These are phyloP conservation scores for Pristis pectinata DNA, from an alignment of 2,797 vertebrate species.

Conservation along the genomic window DNA sequence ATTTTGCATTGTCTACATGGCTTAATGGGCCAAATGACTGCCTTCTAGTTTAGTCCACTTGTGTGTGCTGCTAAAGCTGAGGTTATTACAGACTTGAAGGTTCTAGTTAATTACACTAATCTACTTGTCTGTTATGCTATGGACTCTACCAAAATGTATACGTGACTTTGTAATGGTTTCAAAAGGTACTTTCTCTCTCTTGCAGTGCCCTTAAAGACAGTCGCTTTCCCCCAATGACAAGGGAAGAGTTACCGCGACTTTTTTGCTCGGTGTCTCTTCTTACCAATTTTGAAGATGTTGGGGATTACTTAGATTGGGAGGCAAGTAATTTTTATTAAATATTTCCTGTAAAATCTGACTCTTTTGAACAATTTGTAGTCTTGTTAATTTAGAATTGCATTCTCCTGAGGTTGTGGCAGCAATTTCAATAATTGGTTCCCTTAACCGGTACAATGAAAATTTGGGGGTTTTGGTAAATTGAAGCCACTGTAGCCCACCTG, in stretches of 20 bases:
- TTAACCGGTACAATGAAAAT: not conserved
- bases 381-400: conserved; percentile 10
- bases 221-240: conserved; percentile 99
- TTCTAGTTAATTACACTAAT: not conserved
- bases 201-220: conserved; percentile 99
- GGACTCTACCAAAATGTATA: not conserved
- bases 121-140: not conserved
- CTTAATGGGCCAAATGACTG: not conserved
- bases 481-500: conserved; percentile 19
- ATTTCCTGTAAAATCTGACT: not conserved
- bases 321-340: conserved; percentile 58
- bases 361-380: not conserved
- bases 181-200: conserved; percentile 39
- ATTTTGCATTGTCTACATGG: too few species aligned
- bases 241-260: conserved; percentile 98
- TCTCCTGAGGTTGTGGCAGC: conserved; percentile 24
- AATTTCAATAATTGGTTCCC: conserved; percentile 7
- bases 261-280: conserved; percentile 99
- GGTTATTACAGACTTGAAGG: not conserved
- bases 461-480: not conserved
- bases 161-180: conserved; percentile 3
- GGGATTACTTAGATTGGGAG: conserved; percentile 99
- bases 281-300: conserved; percentile 99
- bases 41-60: not conserved
- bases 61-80: not conserved